Percentiles rank a stretch among this genome's conserved stretches.
These are phyloP conservation scores for Mus pahari DNA, from an alignment of 2,113 vertebrate genomes.

Conservation along the genomic window DNA sequence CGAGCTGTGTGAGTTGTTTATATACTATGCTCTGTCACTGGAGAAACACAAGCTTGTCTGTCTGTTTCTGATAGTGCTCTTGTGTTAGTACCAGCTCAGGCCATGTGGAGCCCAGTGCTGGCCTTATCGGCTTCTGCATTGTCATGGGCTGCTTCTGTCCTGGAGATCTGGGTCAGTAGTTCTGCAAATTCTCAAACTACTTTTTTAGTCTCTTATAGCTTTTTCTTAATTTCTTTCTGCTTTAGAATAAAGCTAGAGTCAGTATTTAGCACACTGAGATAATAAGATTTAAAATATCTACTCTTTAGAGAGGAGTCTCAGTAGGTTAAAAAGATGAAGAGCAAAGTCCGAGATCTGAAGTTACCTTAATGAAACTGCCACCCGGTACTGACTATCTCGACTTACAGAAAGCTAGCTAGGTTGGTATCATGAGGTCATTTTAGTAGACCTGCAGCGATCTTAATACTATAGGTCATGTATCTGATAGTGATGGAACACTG, in stretches of 20 bases:
- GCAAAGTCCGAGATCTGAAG: rapidly evolving
- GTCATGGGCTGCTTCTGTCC: not conserved
- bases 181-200: not conserved
- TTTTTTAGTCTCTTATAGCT: not conserved
- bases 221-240: not conserved
- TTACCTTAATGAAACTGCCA: not conserved
- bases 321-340: not conserved
- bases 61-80: not conserved
- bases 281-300: not conserved
- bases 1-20: no score
- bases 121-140: not conserved
- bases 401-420: not conserved
- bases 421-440: not conserved
- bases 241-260: slow-evolving; percentile 15
- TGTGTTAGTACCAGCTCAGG: not conserved
- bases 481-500: not conserved
- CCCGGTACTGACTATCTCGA: not conserved
- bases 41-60: not conserved
- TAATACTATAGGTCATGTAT: not conserved
- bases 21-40: not conserved
- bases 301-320: not conserved
- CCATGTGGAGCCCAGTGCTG: no score
- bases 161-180: no score
- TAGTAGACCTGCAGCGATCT: not conserved
- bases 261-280: not conserved